Percentiles rank a stretch among this genome's conserved stretches.
Conservation (phyloP, 1,140 invertebrate species). For the Wiebesia pumilae region DNA sequence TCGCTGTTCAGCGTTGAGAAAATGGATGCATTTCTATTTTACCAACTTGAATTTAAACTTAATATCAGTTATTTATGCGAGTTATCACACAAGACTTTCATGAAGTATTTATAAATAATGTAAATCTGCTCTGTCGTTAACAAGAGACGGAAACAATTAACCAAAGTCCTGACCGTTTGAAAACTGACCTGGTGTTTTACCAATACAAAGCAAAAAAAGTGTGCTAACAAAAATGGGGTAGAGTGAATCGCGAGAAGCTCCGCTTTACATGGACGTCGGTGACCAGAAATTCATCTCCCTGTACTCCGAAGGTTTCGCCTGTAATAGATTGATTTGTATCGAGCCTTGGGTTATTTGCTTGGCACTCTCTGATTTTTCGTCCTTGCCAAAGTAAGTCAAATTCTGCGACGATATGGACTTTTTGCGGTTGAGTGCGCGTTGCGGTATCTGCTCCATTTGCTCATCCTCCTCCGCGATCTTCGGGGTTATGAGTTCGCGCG, state of each 20-base stretch:
- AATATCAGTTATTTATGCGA: background rate
- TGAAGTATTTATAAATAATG: background rate
- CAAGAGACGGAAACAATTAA: no score
- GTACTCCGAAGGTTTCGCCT: conserved; percentile 82
- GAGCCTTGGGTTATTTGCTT: conserved; percentile 56
- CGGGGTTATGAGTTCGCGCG: conserved; percentile 62
- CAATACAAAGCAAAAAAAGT: no score
- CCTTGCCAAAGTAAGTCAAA: conserved; percentile 71
- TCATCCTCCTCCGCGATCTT: conserved; percentile 69
- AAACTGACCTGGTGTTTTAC: no score
- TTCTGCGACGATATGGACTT: conserved; percentile 74
- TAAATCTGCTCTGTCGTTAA: background rate
- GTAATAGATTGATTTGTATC: conserved; percentile 63
- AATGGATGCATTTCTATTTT: background rate
- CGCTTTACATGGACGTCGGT: conserved; percentile 84
- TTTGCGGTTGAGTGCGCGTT: conserved; percentile 63
- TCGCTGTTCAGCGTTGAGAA: background rate
- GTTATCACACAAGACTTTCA: background rate
- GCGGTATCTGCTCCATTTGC: conserved; percentile 54
- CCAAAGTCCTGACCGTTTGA: no score
- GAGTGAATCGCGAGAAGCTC: no score
- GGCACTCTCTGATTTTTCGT: conserved; percentile 59
- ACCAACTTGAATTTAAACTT: background rate
- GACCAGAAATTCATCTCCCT: conserved; percentile 90
- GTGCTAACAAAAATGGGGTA: no score